Evolutionary conservation across 2,797 vertebrate species (phyloP).

Genomic region (Peromyscus melanophrys): DNA sequence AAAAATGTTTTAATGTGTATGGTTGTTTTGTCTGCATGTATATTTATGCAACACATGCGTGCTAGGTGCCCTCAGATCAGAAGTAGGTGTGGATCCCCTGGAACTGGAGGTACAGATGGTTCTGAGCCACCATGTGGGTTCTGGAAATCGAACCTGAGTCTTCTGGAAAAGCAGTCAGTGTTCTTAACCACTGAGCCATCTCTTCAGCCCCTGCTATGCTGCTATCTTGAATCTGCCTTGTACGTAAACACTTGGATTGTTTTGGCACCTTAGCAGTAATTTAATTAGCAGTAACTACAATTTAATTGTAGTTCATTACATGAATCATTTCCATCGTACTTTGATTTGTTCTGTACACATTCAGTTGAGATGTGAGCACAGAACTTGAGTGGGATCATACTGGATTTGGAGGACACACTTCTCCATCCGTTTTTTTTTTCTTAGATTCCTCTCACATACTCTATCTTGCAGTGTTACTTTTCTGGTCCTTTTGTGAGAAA

Average conservation of each 20-base stretch:
- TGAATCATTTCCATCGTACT: not conserved
- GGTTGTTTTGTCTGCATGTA: not conserved
- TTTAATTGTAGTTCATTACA: not conserved
- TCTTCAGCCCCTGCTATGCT: not conserved
- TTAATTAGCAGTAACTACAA: not conserved
- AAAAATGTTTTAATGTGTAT: not conserved
- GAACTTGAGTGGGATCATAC: not conserved
- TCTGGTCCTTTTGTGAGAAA: not conserved
- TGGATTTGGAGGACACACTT: not conserved
- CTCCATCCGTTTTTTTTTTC: not conserved
- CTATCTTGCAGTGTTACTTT: not conserved
- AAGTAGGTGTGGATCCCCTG: not conserved
- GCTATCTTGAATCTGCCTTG: not conserved
- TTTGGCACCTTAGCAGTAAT: slow-evolving; percentile 3
- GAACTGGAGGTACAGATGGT: not conserved
- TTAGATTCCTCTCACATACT: not conserved
- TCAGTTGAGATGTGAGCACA: not conserved
- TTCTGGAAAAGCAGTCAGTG: not conserved
- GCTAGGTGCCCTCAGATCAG: not conserved
- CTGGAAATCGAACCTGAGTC: not conserved
- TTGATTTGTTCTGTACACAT: not conserved
- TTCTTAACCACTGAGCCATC: not conserved
- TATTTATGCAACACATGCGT: not conserved
- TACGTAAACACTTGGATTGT: not conserved
- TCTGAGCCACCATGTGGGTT: not conserved